Base-by-base conservation (phyloP, 2,888 invertebrate species). In the Trissolcus brochymenae region DNA sequence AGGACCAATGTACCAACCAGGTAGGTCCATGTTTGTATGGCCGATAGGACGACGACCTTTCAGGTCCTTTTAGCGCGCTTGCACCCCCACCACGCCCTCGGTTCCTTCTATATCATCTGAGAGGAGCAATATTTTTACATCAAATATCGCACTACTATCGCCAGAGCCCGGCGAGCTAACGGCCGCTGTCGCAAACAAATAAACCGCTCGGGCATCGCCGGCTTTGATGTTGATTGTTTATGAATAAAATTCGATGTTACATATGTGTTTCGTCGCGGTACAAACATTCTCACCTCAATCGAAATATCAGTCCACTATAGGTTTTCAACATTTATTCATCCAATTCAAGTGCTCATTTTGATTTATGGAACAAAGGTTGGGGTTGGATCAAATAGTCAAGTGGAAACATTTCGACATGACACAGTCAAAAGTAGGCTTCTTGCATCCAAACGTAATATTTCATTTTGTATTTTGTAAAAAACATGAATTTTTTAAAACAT, bases 1-100 rank as follows among this genome's bases (percentile, higher is more conserved):
- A 83, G 86, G 84, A 87, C 84, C 86, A 86, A 89, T 88, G 88
- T 88, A 89, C 88, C 87, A 87, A 79, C 81, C 87, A 87, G 88
- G 88, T 88, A 87, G 88, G 88, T 88, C 21, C 82, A 82, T 81
- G 57, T 75, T 78, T 78, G 76, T 60, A 66, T 66, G 62, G 46
- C 70, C 74, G 67, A 60, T 55, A 75, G 79, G 74, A 75, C 78
- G 73, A 67, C 74, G 78, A 78, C 79, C 75, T 75, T 75, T 78
- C 71, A 53, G 78, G 60, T 74, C 74, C 74, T 75, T 70, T 66
- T 60, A 54, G 68, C 74, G 77, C 76, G 77, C 75, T 66, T 71
- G 62, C 77, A 68, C 68, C 81, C 81, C 82, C 82, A 81, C 82
- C 82, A 83, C 83, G 83, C 83, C 83, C 84, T 80, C 79, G 51